Conservation (phyloP, 2,888 invertebrate genomes). For the Nomada hirtipes region DNA sequence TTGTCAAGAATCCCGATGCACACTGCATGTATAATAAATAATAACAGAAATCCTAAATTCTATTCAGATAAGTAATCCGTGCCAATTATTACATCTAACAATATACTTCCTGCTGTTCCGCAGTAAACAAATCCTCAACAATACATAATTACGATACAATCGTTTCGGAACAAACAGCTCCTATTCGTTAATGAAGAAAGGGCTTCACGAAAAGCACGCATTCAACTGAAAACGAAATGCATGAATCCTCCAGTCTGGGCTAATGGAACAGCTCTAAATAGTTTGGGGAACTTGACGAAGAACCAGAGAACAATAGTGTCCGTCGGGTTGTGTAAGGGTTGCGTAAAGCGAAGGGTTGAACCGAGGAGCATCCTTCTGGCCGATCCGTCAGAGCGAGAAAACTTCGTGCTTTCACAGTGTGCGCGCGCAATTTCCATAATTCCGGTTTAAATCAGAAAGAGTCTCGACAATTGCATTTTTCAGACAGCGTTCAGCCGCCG, state of each 20-base stretch:
- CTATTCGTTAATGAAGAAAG: too few relatives aligned
- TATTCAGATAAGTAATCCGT: too few relatives aligned
- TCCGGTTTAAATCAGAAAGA: conserved; percentile 7
- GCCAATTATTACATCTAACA: too few relatives aligned
- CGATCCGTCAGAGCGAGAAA: conserved; percentile 17
- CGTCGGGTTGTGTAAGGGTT: conserved; percentile 11
- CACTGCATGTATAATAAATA: too few relatives aligned
- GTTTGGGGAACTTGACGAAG: not conserved
- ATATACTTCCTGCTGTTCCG: too few relatives aligned
- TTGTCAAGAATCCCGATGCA: too few relatives aligned
- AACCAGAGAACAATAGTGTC: conserved; percentile 20
- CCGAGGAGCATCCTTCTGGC: conserved; percentile 11
- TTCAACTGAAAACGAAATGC: not conserved
- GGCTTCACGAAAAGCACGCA: not conserved
- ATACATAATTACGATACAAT: too few relatives aligned
- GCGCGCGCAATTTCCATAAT: conserved; percentile 39
- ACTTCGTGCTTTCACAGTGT: not conserved
- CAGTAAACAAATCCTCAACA: too few relatives aligned
- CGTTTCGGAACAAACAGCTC: too few relatives aligned
- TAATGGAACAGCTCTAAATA: conserved; percentile 17
- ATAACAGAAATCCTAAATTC: too few relatives aligned
- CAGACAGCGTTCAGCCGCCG: too few relatives aligned
- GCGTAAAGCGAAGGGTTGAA: not conserved
- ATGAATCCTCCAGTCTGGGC: not conserved
- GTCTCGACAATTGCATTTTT: conserved; percentile 13